Evolutionary conservation across 2,888 invertebrate genomes (phyloP).

Genomic region (Conus canariensis): DNA sequence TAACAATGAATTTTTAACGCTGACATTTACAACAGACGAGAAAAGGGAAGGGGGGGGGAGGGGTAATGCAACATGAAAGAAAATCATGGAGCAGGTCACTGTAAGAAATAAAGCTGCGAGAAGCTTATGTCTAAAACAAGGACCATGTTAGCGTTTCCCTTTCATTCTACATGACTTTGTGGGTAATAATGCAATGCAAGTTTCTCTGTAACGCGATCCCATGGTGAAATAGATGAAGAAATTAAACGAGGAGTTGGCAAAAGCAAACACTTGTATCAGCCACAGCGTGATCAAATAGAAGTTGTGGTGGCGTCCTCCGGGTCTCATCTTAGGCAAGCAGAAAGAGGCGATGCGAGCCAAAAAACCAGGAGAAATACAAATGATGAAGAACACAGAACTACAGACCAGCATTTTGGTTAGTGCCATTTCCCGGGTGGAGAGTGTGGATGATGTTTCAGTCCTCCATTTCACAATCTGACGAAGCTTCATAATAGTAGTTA

Average conservation of each 20-base stretch:
- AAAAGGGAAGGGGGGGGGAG: too few relatives aligned
- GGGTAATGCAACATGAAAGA: too few relatives aligned
- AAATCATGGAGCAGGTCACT: too few relatives aligned
- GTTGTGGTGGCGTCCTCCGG: background rate
- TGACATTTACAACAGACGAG: too few relatives aligned
- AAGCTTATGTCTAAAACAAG: too few relatives aligned
- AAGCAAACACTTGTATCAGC: background rate
- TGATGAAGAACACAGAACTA: background rate
- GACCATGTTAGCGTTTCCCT: too few relatives aligned
- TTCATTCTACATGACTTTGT: too few relatives aligned
- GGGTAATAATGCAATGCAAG: too few relatives aligned
- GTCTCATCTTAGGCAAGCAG: background rate
- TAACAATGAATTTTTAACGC: too few relatives aligned
- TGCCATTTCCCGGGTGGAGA: constrained; percentile 13
- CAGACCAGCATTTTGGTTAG: constrained; percentile 20
- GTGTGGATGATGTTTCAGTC: background rate
- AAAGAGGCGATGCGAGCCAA: background rate
- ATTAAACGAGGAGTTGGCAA: background rate
- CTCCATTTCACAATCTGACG: background rate
- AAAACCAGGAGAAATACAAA: background rate
- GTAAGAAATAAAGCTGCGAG: too few relatives aligned
- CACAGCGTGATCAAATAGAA: background rate
- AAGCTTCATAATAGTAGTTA: background rate
- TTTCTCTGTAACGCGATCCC: background rate
- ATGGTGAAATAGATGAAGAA: background rate